These are phyloP conservation scores for Drosophila recens DNA, from an alignment of 2,888 invertebrate genomes.

Conservation along the genomic window DNA sequence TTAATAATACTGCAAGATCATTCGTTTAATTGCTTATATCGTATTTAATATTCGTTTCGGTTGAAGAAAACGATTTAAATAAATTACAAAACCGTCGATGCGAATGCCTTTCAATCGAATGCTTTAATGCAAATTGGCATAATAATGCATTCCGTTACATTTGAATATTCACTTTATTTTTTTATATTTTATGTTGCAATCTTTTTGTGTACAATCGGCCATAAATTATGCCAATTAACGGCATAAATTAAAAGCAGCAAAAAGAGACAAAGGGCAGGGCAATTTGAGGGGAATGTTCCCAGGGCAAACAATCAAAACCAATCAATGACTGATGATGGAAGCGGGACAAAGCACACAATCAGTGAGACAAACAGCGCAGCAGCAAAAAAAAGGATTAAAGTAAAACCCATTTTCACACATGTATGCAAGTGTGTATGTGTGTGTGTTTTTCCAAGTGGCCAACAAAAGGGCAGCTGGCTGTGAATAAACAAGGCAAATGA, in stretches of 20 bases:
- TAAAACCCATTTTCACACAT: constrained; percentile 71
- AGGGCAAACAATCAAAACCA: constrained; percentile 72
- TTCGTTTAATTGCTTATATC: constrained; percentile 9
- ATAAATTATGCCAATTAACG: constrained; percentile 78
- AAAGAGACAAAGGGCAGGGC: constrained; percentile 37
- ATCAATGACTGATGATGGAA: constrained; percentile 70
- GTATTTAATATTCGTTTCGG: constrained; percentile 22
- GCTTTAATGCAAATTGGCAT: constrained; percentile 55
- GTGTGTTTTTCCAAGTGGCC: constrained; percentile 68
- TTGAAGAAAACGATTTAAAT: constrained; percentile 17
- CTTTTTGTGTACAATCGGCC: constrained; percentile 38
- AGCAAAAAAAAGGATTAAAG: constrained; percentile 81
- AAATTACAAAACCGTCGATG: constrained; percentile 18
- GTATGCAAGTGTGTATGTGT: constrained; percentile 10
- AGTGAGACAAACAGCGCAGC: constrained; percentile 51
- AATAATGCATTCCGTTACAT: constrained; percentile 49
- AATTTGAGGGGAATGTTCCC: constrained; percentile 1
- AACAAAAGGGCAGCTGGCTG: constrained; percentile 76
- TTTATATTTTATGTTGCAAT: constrained; percentile 3
- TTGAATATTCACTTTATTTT: constrained; percentile 18
- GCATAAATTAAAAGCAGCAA: constrained; percentile 65
- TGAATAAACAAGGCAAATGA: constrained; percentile 83
- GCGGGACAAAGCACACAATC: constrained; percentile 69
- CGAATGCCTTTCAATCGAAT: constrained; percentile 13
- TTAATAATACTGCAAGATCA: background rate